phyloP scores from a whole-genome alignment of 1,140 invertebrate species.

The Mercenaria mercenaria region DNA sequence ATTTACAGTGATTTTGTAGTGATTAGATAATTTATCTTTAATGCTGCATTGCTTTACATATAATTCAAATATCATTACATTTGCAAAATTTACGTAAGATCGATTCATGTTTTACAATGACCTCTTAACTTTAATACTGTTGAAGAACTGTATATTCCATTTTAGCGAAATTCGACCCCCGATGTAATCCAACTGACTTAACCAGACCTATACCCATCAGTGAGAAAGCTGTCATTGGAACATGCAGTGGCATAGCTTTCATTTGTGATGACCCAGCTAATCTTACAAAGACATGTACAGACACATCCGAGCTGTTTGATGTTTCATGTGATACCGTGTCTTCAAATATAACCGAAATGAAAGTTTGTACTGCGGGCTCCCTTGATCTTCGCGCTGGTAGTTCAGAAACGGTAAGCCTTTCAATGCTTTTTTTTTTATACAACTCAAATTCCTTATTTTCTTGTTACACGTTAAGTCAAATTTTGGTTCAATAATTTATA shows the following conservation, averaged over 20 bases:
- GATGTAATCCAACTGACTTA: neutral
- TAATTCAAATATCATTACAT: too few relatives aligned
- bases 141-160: too few relatives aligned
- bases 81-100: too few relatives aligned
- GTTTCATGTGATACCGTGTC: neutral
- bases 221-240: constrained; percentile 7
- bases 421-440: neutral
- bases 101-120: too few relatives aligned
- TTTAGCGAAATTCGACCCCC: neutral
- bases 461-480: too few relatives aligned
- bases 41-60: too few relatives aligned
- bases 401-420: neutral
- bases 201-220: neutral
- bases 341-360: neutral
- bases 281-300: constrained; percentile 5
- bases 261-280: neutral
- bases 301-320: neutral
- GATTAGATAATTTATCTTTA: too few relatives aligned
- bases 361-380: neutral
- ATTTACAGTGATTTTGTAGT: too few relatives aligned
- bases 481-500: too few relatives aligned
- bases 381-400: neutral
- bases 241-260: neutral
- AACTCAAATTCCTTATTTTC: too few relatives aligned
- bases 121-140: too few relatives aligned